Base-by-base conservation (phyloP, 2,113 vertebrate species). In the Dipodomys merriami region DNA sequence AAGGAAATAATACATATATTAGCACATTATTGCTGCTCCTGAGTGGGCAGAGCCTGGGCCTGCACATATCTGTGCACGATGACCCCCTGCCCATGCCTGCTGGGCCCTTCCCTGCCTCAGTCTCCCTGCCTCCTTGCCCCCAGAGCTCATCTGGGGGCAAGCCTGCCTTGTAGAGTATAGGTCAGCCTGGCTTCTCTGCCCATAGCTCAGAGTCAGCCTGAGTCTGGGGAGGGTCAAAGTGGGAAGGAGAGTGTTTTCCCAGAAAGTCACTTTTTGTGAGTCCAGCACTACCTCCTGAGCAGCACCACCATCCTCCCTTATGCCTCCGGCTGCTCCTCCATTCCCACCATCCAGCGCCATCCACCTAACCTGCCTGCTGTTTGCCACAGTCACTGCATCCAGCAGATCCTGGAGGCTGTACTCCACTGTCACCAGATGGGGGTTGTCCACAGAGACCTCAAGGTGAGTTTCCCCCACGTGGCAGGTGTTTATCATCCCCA, bases 381-480 rank as follows among this genome's bases (percentile, higher is more conserved):
- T 99, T 98, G 98, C 98, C 97, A 97, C 98, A 99, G 99, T 98
- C 99, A 99, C 98, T 99, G 99, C 98, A 99, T 99, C 98, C 99
- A 99, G 99, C 99, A 99, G 98, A 99, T 99, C 98, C 98, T 99
- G 98, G 99, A 99, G 98, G 99, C 99, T 81, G 99, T 99, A 97
- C 99, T 99, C 97, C 99, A 99, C 97, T 99, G 99, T 98, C 99
- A 99, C 98, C 99, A 99, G 98, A 99, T 99, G 99, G 99, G 99
- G 91, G 99, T 99, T 95, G 99, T 99, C 97, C 99, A 99, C 98
- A 98, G 99, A 98, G 99, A 99, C 98, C 99, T 99, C 97, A 99
- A 99, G 99, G 99, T 99, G 98, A 99, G 99, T 99, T 81, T 92
- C 89, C 72, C 83, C 96, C 44, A 68, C 86, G 89, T 86, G 49